These are phyloP conservation scores for Pyxicephalus adspersus DNA, from an alignment of 2,113 vertebrate genomes.

Conservation along the genomic window DNA sequence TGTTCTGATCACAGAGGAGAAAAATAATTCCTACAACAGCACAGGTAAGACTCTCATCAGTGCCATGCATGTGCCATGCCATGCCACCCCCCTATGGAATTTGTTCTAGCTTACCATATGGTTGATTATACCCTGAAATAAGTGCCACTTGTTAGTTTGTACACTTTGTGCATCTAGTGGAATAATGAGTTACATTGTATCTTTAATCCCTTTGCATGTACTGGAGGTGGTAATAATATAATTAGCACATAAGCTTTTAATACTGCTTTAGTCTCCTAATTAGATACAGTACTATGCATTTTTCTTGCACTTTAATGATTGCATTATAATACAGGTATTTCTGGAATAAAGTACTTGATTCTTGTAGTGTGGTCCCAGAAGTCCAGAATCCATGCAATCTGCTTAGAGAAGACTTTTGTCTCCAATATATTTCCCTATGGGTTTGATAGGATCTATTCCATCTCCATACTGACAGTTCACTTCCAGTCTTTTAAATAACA, in stretches of 20 bases:
- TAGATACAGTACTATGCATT: not conserved
- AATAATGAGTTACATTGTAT: not conserved
- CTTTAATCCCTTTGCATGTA: constrained; percentile 7
- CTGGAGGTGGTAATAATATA: constrained; percentile 1
- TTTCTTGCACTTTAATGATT: not conserved
- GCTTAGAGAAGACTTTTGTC: constrained; percentile 13
- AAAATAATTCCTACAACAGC: constrained; percentile 57
- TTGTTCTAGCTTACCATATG: not conserved
- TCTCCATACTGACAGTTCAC: constrained; percentile 15
- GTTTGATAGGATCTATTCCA: constrained; percentile 36
- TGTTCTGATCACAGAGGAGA: constrained; percentile 58
- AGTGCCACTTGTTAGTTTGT: not conserved
- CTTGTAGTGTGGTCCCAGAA: constrained; percentile 10
- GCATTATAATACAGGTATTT: not conserved
- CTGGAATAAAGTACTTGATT: constrained; percentile 7
- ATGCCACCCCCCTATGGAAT: not conserved
- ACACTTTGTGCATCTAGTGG: not conserved
- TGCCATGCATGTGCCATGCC: not conserved
- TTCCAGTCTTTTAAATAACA: constrained; percentile 27
- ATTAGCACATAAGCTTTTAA: constrained; percentile 40
- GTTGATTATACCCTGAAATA: not conserved
- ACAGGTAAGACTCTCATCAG: constrained; percentile 70
- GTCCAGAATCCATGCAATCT: not conserved
- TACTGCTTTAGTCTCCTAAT: not conserved
- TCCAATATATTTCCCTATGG: constrained; percentile 14